Evolutionary conservation across 1,140 invertebrate species (phyloP), one percentile per base, ranked within the genome.

Genomic region (Drosophila nebulosa): DNA sequence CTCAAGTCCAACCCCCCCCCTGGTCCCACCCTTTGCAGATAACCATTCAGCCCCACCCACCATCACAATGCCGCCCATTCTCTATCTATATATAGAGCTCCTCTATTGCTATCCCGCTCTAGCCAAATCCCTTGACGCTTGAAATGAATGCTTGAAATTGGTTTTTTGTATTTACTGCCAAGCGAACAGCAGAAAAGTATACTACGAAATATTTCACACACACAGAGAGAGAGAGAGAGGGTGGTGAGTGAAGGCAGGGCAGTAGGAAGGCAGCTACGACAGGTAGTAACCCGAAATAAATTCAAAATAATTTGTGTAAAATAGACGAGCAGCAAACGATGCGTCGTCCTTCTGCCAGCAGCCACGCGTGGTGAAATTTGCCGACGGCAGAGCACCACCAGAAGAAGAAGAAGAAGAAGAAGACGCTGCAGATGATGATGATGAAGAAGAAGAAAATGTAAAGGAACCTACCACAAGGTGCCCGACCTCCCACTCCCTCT

Each of bases 271-370:
- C 21, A n/a, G n/a, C n/a, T n/a, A 18, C 32, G 66, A 42, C 72
- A 79, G 78, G 78, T 81, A 85, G 78, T 81, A 85, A 78, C 70
- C 81, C 80, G 77, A 85, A 84, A 84, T 84, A 84, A 86, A 85
- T 85, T 85, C 77, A 72, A 85, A 86, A 85, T 85, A 85, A 85
- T 86, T 85, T 85, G 81, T 85, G 77, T 86, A 86, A 85, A 85
- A 85, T 85, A 86, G 77, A 80, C 77, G 77, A 85, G 58, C 63
- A 83, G 66, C 74, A 53, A 74, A 66, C 58, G 64, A 22, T n/a
- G n/a, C n/a, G n/a, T n/a, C 51, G 60, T 16, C 36, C 58, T 53
- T 35, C 21, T 16, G 42, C 57, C 32, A 64, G 52, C 32, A 64
- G 52, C 18, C 27, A 59, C 30, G 64, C 64, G 72, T 85, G 79